Conservation (phyloP, 2,888 invertebrate genomes). For the Andricus curvator region DNA sequence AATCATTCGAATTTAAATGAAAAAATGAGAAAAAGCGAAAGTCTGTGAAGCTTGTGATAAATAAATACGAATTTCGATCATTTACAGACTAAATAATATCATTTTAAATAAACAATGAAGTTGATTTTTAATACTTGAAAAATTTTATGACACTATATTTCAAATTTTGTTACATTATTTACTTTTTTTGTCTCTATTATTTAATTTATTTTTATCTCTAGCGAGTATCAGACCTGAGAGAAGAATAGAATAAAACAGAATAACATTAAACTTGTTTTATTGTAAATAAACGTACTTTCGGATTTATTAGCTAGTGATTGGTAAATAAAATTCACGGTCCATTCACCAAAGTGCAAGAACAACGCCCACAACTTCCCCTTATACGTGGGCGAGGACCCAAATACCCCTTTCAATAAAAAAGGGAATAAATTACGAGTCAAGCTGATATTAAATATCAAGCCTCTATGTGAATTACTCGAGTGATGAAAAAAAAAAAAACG, state of each 20-base stretch:
- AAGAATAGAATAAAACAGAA: background rate
- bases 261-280: background rate
- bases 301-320: background rate
- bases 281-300: background rate
- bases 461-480: background rate
- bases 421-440: conserved; percentile 3
- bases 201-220: no score
- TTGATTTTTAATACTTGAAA: no score
- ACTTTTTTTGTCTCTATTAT: no score
- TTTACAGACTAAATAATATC: no score
- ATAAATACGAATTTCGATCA: no score
- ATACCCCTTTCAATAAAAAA: conserved; percentile 26
- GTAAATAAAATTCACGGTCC: background rate
- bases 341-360: conserved; percentile 27
- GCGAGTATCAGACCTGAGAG: no score
- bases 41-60: no score
- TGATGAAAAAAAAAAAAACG: background rate
- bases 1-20: no score
- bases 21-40: no score
- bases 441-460: background rate
- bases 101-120: no score
- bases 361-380: conserved; percentile 21
- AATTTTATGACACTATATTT: no score
- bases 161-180: no score
- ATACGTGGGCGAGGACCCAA: conserved; percentile 26